These are phyloP conservation scores for Habrosyne pyritoides DNA, from an alignment of 2,888 invertebrate genomes.

Conservation along the genomic window DNA sequence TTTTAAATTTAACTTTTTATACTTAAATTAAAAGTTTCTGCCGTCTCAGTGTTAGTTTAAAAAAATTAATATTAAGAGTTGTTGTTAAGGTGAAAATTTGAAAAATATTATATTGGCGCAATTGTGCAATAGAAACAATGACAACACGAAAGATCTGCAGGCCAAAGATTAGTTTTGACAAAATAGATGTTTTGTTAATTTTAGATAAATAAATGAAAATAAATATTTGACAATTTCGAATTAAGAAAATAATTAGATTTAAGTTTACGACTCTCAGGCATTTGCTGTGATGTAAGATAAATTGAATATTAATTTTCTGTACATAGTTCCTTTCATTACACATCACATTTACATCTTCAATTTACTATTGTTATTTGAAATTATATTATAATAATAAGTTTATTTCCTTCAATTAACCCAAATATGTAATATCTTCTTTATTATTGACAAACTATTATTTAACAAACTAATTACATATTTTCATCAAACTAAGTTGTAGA, in stretches of 20 bases:
- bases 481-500: too few relatives aligned
- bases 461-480: too few relatives aligned
- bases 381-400: constrained; percentile 8
- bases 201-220: constrained; percentile 40
- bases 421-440: not conserved
- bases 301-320: constrained; percentile 37
- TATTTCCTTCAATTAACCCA: constrained; percentile 8
- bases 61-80: constrained; percentile 31
- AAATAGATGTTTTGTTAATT: constrained; percentile 43
- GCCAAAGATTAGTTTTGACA: constrained; percentile 77
- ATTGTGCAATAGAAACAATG: constrained; percentile 64
- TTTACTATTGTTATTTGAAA: constrained; percentile 14
- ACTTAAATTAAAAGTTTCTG: constrained; percentile 20
- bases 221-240: constrained; percentile 61
- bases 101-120: constrained; percentile 45
- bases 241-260: constrained; percentile 45
- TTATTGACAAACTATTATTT: too few relatives aligned
- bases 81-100: constrained; percentile 11
- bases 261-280: constrained; percentile 78
- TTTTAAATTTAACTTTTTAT: constrained; percentile 17
- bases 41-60: constrained; percentile 64
- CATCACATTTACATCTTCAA: constrained; percentile 12
- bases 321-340: constrained; percentile 43
- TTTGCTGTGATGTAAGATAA: constrained; percentile 80
- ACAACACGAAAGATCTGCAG: constrained; percentile 74